Conservation (phyloP, 2,113 vertebrate species). For the Corydoras sp. region DNA sequence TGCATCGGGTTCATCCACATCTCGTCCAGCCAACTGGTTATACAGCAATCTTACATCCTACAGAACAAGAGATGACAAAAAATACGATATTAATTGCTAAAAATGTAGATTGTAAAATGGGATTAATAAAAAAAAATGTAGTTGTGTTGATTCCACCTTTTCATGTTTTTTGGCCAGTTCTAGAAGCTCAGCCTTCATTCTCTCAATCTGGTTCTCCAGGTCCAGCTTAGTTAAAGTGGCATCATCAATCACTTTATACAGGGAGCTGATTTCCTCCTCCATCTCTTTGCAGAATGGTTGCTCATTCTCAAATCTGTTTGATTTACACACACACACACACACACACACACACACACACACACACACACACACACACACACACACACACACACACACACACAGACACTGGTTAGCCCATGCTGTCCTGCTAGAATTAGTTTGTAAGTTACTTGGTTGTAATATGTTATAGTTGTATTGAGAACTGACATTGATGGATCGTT, state of each 20-base stretch:
- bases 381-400: no score
- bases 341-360: not conserved
- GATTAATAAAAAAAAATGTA: no score
- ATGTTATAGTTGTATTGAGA: no score
- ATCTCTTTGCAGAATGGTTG: slow-evolving; percentile 81
- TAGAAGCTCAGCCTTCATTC: slow-evolving; percentile 76
- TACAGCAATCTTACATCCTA: slow-evolving; percentile 87
- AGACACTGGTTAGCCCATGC: not conserved
- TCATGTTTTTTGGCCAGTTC: slow-evolving; percentile 77
- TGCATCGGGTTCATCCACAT: slow-evolving; percentile 74
- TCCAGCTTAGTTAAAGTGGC: slow-evolving; percentile 79
- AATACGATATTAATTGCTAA: no score
- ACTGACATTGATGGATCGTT: no score
- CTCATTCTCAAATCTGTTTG: slow-evolving; percentile 81
- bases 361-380: no score
- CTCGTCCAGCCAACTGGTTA: slow-evolving; percentile 79
- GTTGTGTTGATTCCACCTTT: slow-evolving; percentile 66
- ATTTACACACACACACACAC: not conserved
- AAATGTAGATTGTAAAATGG: no score
- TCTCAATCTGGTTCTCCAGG: slow-evolving; percentile 81
- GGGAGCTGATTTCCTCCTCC: slow-evolving; percentile 86
- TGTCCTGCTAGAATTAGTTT: not conserved
- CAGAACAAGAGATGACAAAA: not conserved
- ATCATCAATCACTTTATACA: slow-evolving; percentile 88
- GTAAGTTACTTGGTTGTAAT: not conserved